These are phyloP conservation scores for Rhea pennata DNA, from an alignment of 2,113 vertebrate genomes.

Conservation along the genomic window DNA sequence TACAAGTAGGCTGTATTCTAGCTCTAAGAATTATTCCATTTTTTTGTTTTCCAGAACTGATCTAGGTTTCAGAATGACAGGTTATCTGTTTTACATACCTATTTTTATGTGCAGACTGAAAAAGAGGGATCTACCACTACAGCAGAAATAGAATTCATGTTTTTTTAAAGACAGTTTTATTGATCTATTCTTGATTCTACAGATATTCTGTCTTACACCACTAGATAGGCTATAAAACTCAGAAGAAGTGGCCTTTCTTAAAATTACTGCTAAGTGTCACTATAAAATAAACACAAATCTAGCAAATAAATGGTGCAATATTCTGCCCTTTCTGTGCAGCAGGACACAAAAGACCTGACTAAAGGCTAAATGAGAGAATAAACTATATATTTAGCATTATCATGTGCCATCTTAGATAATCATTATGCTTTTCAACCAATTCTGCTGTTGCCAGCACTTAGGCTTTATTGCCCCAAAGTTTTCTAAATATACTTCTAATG, in stretches of 20 bases:
- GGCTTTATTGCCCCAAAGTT: neutral
- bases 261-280: neutral
- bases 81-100: neutral
- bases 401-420: neutral
- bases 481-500: neutral
- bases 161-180: neutral
- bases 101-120: neutral
- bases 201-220: neutral
- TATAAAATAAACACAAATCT: neutral
- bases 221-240: neutral
- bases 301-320: neutral
- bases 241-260: neutral
- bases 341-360: neutral
- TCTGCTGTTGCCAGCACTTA: neutral
- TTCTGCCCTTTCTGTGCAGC: neutral
- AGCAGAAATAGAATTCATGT: neutral
- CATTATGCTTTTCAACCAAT: no score
- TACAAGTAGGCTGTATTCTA: neutral
- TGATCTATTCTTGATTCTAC: neutral
- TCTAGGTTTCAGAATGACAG: neutral
- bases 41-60: neutral
- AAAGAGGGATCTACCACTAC: neutral
- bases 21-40: neutral
- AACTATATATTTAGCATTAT: neutral
- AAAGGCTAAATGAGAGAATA: neutral